Evolutionary conservation across 2,113 vertebrate species (phyloP).

Genomic region (Cephalopholis sonnerati): DNA sequence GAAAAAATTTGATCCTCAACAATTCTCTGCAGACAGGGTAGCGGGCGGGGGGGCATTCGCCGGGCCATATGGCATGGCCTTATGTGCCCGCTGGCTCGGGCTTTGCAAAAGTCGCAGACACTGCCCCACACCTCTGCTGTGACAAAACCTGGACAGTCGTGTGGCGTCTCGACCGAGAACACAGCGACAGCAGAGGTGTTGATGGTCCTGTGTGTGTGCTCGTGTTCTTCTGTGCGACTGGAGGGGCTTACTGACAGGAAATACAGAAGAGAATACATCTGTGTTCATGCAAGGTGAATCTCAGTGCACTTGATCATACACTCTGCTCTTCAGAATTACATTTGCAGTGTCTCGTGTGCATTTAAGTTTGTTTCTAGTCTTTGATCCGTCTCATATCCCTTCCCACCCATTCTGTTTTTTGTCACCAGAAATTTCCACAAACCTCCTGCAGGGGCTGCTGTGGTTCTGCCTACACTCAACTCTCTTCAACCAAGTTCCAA

Average conservation of each 20-base stretch:
- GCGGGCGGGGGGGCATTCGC: conserved; percentile 50
- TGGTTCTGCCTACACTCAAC: conserved; percentile 75
- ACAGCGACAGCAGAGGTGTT: background rate
- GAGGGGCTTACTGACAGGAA: background rate
- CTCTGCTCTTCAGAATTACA: background rate
- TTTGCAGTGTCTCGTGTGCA: conserved; percentile 5
- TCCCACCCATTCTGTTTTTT: conserved; percentile 9
- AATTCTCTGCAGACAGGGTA: conserved; percentile 64
- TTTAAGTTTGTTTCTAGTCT: background rate
- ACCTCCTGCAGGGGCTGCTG: conserved; percentile 87
- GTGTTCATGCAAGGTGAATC: background rate
- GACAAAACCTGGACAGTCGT: conserved; percentile 49
- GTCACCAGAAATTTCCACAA: conserved; percentile 41
- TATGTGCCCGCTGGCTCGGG: conserved; percentile 70
- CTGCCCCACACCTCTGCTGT: conserved; percentile 42
- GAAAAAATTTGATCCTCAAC: conserved; percentile 65
- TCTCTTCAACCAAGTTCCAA: conserved; percentile 44
- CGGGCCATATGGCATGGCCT: conserved; percentile 76
- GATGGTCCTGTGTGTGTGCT: background rate
- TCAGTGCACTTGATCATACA: background rate
- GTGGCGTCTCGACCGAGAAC: conserved; percentile 15
- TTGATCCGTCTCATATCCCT: background rate
- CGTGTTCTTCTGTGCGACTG: background rate
- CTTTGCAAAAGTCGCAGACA: conserved; percentile 44
- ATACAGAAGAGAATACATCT: background rate